phyloP scores from a whole-genome alignment of 1,140 invertebrate genomes.

The Lasioglossum baleicum region DNA sequence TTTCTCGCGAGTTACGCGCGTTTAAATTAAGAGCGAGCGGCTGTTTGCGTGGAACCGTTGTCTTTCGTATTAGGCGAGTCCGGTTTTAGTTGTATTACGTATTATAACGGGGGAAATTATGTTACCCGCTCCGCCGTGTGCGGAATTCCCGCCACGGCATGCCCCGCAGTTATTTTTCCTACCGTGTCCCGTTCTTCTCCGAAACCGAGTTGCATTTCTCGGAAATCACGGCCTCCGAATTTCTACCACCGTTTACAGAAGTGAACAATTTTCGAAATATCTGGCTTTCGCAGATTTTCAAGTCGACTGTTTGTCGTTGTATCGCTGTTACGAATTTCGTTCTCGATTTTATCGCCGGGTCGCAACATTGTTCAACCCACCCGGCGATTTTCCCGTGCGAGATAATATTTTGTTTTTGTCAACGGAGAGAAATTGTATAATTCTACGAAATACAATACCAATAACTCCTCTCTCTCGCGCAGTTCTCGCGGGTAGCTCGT shows the following conservation, averaged over 20 bases:
- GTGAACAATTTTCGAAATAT: background rate
- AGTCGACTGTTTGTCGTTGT: no score
- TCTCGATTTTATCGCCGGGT: no score
- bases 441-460: no score
- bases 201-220: background rate
- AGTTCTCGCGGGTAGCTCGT: no score
- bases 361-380: no score
- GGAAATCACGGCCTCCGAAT: background rate
- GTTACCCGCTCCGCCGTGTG: constrained; percentile 20
- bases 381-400: no score
- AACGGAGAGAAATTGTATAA: no score
- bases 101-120: constrained; percentile 57
- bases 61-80: background rate
- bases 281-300: background rate
- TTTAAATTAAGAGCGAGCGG: constrained; percentile 25
- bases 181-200: background rate
- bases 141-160: constrained; percentile 37
- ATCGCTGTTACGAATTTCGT: no score
- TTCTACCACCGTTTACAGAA: no score
- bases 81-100: constrained; percentile 48
- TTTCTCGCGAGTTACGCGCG: constrained; percentile 12
- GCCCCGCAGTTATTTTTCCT: constrained; percentile 23
- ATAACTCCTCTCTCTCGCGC: no score
- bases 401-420: no score
- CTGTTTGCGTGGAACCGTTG: background rate